phyloP scores from a whole-genome alignment of 2,113 vertebrate genomes.

The Macroglossus sobrinus region DNA sequence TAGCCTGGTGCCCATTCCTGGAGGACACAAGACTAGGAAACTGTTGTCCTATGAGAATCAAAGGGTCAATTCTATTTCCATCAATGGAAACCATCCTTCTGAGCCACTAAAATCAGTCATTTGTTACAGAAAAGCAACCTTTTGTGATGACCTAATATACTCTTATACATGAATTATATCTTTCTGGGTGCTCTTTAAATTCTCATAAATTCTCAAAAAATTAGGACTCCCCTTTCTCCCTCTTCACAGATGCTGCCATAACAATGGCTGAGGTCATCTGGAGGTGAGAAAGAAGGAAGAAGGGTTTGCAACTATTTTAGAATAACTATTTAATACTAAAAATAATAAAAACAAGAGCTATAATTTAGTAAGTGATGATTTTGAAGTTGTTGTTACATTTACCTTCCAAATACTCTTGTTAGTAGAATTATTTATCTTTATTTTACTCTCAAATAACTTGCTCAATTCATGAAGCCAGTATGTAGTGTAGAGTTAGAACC shows the following conservation, averaged over 20 bases:
- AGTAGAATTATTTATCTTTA: background rate
- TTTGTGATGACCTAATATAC: background rate
- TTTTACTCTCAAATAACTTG: background rate
- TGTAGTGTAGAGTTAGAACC: background rate
- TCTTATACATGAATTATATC: background rate
- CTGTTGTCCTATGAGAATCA: background rate
- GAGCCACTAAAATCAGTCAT: background rate
- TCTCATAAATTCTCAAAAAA: too few relatives aligned
- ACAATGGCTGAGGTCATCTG: too few relatives aligned
- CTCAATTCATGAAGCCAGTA: background rate
- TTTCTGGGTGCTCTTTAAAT: background rate
- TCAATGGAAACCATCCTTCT: background rate
- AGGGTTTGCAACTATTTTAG: background rate
- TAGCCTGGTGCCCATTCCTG: background rate
- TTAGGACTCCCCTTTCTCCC: too few relatives aligned
- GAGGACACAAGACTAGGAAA: background rate
- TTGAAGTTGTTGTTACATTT: background rate
- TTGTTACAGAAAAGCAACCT: background rate
- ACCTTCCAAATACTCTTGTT: background rate
- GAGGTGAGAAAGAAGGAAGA: too few relatives aligned
- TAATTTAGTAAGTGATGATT: background rate
- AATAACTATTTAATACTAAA: background rate
- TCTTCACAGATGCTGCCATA: too few relatives aligned
- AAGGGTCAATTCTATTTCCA: background rate
- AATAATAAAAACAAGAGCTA: background rate